Conservation (phyloP, 2,113 vertebrate genomes). For the Pollimyrus isidori region DNA sequence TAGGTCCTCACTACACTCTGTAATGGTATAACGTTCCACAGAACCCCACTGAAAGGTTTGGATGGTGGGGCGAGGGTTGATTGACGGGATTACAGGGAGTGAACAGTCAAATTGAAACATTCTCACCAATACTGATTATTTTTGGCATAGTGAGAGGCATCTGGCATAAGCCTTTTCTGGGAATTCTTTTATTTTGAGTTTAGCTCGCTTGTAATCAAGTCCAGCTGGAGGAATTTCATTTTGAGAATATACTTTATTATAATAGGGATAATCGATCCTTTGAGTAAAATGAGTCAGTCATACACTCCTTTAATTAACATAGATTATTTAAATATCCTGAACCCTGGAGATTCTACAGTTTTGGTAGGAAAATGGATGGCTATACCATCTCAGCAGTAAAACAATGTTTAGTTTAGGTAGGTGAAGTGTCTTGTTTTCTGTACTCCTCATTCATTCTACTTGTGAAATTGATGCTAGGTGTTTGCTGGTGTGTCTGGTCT, state of each 20-base stretch:
- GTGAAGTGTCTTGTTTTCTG: background rate
- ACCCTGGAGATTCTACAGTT: background rate
- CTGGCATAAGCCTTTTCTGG: background rate
- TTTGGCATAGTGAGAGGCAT: background rate
- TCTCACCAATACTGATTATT: conserved; percentile 20
- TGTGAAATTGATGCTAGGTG: background rate
- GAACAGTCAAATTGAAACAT: conserved; percentile 10
- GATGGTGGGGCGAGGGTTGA: background rate
- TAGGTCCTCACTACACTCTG: background rate
- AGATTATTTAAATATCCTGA: background rate
- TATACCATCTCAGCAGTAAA: background rate
- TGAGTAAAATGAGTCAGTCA: background rate
- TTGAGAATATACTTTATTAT: background rate
- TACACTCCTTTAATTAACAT: background rate
- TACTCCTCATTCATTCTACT: background rate
- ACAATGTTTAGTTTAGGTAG: background rate
- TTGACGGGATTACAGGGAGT: background rate
- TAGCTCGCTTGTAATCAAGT: conserved; percentile 18
- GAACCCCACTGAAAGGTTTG: background rate
- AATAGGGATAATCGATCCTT: background rate
- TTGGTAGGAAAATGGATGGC: background rate
- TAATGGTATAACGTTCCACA: background rate
- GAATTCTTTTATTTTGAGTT: conserved; percentile 6
- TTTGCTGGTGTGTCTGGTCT: background rate
- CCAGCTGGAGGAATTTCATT: background rate